phyloP scores from a whole-genome alignment of 2,797 vertebrate species.

The Xiphorhynchus erythropygius region DNA sequence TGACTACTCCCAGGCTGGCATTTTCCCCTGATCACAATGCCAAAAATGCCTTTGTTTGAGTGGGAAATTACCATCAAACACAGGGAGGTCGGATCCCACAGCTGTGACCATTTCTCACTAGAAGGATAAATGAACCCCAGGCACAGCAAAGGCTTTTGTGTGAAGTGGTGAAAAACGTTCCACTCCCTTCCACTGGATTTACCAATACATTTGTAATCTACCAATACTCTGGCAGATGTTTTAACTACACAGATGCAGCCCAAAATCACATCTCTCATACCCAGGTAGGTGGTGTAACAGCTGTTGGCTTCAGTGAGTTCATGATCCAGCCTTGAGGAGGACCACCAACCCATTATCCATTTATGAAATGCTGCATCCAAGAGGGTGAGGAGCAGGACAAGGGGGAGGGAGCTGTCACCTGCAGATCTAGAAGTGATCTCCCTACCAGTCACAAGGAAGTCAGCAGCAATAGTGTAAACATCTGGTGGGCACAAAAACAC shows the following conservation, averaged over 20 bases:
- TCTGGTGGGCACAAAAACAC: neutral
- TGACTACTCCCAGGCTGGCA: accelerated
- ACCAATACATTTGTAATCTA: neutral
- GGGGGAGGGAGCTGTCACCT: neutral
- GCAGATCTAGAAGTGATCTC: neutral
- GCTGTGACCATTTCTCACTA: neutral
- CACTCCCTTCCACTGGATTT: neutral
- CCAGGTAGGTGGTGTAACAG: neutral
- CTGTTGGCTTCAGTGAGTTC: neutral
- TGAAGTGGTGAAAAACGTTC: neutral
- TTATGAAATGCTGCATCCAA: neutral
- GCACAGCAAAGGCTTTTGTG: neutral
- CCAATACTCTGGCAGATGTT: neutral
- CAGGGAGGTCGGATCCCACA: neutral
- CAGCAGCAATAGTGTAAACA: neutral
- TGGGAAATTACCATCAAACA: neutral
- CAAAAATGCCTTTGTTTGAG: neutral
- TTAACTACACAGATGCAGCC: neutral
- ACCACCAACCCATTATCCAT: neutral
- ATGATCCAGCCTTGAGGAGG: neutral
- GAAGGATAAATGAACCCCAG: neutral
- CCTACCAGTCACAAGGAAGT: accelerated
- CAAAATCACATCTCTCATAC: neutral
- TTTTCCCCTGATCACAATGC: neutral
- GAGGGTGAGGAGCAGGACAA: neutral